These are phyloP conservation scores for Seriola dumerili DNA, from an alignment of 2,113 vertebrate genomes.

Conservation along the genomic window DNA sequence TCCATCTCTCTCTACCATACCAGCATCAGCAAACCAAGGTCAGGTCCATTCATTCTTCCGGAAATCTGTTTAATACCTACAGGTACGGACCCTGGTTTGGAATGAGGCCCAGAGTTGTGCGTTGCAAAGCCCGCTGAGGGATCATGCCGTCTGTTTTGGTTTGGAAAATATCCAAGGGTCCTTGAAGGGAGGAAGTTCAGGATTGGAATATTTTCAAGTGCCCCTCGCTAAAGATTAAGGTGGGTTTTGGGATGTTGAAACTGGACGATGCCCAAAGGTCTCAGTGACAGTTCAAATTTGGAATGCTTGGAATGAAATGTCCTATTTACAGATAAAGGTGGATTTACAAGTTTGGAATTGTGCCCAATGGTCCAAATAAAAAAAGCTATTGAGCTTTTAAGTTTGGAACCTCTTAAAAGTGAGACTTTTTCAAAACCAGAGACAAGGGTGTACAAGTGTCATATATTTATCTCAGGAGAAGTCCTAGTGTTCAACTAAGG, in stretches of 20 bases:
- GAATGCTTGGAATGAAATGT: conserved; percentile 48
- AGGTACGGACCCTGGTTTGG: conserved; percentile 62
- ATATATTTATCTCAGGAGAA: conserved; percentile 25
- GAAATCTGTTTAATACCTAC: conserved; percentile 68
- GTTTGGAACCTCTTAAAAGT: conserved; percentile 20
- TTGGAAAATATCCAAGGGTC: conserved; percentile 71
- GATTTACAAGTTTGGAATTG: conserved; percentile 30
- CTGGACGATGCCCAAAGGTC: conserved; percentile 52
- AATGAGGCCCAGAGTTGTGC: conserved; percentile 64
- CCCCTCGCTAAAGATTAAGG: conserved; percentile 65
- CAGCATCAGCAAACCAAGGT: conserved; percentile 65
- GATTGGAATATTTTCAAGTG: conserved; percentile 66
- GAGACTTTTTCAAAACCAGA: conserved; percentile 5
- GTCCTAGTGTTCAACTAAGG: conserved; percentile 41
- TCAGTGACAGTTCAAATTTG: conserved; percentile 34
- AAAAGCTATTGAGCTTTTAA: conserved; percentile 21
- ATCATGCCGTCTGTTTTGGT: conserved; percentile 58
- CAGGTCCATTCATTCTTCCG: conserved; percentile 52
- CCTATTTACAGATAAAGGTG: conserved; percentile 24
- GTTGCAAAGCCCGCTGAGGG: conserved; percentile 54
- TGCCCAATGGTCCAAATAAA: conserved; percentile 17
- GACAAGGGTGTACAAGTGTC: conserved; percentile 17
- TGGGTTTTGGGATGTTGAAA: conserved; percentile 55
- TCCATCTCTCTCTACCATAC: conserved; percentile 23
- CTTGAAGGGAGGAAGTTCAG: conserved; percentile 57